Percentiles rank a stretch among this genome's conserved stretches.
These are phyloP conservation scores for Pseudonaja textilis DNA, from an alignment of 2,113 vertebrate genomes.

Conservation along the genomic window DNA sequence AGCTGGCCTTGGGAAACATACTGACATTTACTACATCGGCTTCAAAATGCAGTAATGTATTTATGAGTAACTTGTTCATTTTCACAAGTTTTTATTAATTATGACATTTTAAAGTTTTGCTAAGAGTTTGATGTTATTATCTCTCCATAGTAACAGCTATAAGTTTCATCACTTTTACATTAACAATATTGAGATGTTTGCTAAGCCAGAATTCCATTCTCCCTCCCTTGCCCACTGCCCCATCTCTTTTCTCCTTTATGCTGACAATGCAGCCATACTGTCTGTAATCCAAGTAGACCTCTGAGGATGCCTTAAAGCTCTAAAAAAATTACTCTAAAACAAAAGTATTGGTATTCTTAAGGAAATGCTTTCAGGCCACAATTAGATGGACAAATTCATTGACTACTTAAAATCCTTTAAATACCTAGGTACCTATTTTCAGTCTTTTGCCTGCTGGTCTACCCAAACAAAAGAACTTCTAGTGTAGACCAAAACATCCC, in stretches of 20 bases:
- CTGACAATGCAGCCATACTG: neutral
- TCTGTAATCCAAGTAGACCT: neutral
- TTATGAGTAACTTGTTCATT: constrained; percentile 63
- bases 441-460: neutral
- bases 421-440: neutral
- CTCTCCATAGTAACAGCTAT: neutral
- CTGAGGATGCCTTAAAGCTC: neutral
- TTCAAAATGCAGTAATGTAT: constrained; percentile 65
- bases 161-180: neutral
- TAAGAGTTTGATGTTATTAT: constrained; percentile 9
- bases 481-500: neutral
- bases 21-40: constrained; percentile 59
- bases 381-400: neutral
- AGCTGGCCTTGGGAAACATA: constrained; percentile 71
- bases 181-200: neutral
- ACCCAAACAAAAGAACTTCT: neutral
- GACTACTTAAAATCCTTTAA: neutral
- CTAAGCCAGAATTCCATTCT: neutral
- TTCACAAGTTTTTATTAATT: constrained; percentile 53
- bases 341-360: neutral
- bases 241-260: neutral
- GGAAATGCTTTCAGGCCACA: neutral
- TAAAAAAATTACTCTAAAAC: neutral
- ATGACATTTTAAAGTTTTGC: constrained; percentile 37
- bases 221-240: neutral